A percentile compares a stretch with the other conserved stretches of the same genome.
Conservation (phyloP, 2,113 vertebrate genomes). For the Burhinus bistriatus region DNA sequence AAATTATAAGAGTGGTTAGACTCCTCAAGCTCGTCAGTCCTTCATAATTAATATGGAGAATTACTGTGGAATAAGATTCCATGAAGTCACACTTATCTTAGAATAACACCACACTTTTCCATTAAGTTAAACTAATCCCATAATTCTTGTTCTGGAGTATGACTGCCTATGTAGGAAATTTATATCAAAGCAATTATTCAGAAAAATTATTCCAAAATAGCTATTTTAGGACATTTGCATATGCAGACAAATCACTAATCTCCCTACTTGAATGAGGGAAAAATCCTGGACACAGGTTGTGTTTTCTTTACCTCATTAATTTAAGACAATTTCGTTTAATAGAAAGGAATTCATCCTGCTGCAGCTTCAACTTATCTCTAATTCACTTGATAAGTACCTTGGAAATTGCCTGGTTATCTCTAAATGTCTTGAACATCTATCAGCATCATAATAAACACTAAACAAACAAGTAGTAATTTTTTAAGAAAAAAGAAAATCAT, state of each 20-base stretch:
- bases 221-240: not conserved
- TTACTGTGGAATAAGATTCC: not conserved
- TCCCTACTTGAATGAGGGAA: not conserved
- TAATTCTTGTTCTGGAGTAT: not conserved
- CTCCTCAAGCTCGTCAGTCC: not conserved
- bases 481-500: not conserved
- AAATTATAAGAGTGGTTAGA: not conserved
- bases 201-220: not conserved
- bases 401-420: not conserved
- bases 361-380: not conserved
- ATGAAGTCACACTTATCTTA: not conserved
- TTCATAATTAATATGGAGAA: not conserved
- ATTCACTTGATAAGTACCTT: not conserved
- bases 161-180: not conserved
- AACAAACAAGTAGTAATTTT: not conserved
- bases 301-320: not conserved
- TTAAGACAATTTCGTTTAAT: not conserved
- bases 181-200: not conserved
- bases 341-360: not conserved
- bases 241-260: not conserved
- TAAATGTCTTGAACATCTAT: not conserved
- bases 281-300: not conserved
- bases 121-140: not conserved
- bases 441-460: not conserved
- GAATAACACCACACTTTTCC: not conserved